phyloP scores from a whole-genome alignment of 2,797 vertebrate species.

The Sylvilagus floridanus region DNA sequence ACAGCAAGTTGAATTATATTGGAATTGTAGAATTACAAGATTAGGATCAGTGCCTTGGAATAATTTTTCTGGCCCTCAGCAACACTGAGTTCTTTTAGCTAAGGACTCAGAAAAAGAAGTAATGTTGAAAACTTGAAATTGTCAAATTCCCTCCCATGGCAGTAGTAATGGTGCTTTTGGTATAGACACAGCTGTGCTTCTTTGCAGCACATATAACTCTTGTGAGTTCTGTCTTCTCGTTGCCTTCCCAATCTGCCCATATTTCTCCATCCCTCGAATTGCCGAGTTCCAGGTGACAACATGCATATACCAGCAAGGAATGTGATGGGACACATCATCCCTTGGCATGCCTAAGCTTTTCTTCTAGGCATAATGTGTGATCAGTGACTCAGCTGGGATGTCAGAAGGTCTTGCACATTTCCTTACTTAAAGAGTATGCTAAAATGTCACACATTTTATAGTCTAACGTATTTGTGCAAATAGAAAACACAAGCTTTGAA shows the following conservation, averaged over 20 bases:
- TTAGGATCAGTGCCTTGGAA: background rate
- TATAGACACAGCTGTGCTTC: background rate
- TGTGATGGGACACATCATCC: background rate
- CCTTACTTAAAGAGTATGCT: background rate
- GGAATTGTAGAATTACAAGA: background rate
- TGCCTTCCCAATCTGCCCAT: background rate
- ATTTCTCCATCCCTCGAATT: background rate
- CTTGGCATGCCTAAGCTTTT: background rate
- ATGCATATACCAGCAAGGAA: background rate
- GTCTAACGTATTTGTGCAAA: background rate
- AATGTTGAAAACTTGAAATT: background rate
- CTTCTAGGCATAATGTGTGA: background rate
- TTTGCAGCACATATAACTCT: background rate
- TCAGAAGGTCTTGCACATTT: background rate
- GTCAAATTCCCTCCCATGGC: background rate
- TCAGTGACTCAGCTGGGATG: background rate
- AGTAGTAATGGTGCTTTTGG: background rate
- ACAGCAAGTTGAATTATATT: background rate
- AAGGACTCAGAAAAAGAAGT: background rate
- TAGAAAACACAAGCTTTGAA: constrained; percentile 3
- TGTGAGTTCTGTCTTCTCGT: background rate
- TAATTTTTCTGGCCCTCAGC: background rate
- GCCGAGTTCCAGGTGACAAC: background rate
- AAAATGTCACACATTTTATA: background rate
- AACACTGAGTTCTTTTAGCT: background rate